Percentiles rank a stretch among this genome's conserved stretches.
These are phyloP conservation scores for Choloepus hoffmanni DNA, from an alignment of 2,113 vertebrate genomes.

Conservation along the genomic window DNA sequence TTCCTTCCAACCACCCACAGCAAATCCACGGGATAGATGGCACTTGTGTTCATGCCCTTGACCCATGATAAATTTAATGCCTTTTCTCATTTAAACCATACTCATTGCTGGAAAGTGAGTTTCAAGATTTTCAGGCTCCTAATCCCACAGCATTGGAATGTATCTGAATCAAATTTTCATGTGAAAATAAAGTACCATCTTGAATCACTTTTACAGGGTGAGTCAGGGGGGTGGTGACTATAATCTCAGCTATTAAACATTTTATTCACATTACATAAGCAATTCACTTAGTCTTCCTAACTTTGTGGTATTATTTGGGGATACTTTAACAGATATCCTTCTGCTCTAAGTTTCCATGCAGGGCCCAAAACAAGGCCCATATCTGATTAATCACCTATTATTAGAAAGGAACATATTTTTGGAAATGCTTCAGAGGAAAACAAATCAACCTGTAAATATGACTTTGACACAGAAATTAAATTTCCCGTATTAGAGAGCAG, in stretches of 20 bases:
- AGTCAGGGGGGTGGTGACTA: not conserved
- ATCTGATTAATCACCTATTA: conserved; percentile 30
- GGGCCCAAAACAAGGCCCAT: not conserved
- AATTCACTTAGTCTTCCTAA: conserved; percentile 26
- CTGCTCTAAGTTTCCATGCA: not conserved
- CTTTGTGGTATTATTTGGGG: not conserved
- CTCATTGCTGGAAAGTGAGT: conserved; percentile 6
- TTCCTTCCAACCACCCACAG: not conserved
- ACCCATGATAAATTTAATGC: not conserved
- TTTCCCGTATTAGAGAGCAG: conserved; percentile 48
- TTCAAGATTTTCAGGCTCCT: conserved; percentile 23
- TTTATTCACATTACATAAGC: not conserved
- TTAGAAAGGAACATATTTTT: conserved; percentile 52
- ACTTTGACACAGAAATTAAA: not conserved
- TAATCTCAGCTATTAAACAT: not conserved
- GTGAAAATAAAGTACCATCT: conserved; percentile 47
- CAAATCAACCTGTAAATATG: conserved; percentile 38
- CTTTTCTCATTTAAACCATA: conserved; percentile 13
- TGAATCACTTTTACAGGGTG: conserved; percentile 7
- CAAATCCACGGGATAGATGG: not conserved
- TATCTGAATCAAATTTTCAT: not conserved
- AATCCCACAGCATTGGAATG: not conserved
- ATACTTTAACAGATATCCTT: not conserved
- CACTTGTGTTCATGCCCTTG: not conserved
- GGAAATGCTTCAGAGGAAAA: conserved; percentile 59